Base-by-base conservation (phyloP, 2,113 vertebrate species). In the Neolamprologus sp. region DNA sequence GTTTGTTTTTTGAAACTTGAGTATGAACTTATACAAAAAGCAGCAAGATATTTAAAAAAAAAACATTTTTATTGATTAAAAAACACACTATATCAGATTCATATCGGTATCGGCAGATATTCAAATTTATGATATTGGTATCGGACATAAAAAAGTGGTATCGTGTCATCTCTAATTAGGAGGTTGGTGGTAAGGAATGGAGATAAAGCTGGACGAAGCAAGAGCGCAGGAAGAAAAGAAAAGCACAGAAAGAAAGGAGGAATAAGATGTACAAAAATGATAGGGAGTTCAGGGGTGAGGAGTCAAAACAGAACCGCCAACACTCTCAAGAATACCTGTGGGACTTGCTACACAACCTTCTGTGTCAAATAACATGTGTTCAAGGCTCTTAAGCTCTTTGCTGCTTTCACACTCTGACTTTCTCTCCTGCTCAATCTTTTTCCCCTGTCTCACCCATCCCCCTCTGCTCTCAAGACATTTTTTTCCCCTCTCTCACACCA, bases 131-230 rank as follows among this genome's bases (percentile, higher is more conserved):
- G 14, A 58, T 58, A 58, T 58, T 1, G 57, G 57, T 58, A 31
- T 31, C 5, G 3, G 26, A 58, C 21, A 55, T 23, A 55, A 55
- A 55, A 55, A 55, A 26, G 53, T 55, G 53, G 21, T 55, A 26
- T 55, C 0, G 54, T 55, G 21, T 28, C 57, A 60, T 60, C 14
- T 60, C 57, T 60, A 60, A 82, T 89, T 90, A 63, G 79, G 81
- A 85, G 75, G 75, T 55, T 94, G 88, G 87, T 94, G 82, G 81
- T 75, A 90, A 89, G 71, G 81, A 86, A 81, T 80, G 45, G 71
- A 16, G 47, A 54, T 51, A 26, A 26, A 47, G 81, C 37, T 7
- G 16, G 40, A 51, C 12, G 33, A 7, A 55, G 21, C 54, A 7
- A 13, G 9, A 84, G 51, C 8, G 7, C 33, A 49, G 53, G 16